Percentiles rank a stretch among this genome's conserved stretches.
phyloP scores from a whole-genome alignment of 2,888 invertebrate species.

The Noctua comes region DNA sequence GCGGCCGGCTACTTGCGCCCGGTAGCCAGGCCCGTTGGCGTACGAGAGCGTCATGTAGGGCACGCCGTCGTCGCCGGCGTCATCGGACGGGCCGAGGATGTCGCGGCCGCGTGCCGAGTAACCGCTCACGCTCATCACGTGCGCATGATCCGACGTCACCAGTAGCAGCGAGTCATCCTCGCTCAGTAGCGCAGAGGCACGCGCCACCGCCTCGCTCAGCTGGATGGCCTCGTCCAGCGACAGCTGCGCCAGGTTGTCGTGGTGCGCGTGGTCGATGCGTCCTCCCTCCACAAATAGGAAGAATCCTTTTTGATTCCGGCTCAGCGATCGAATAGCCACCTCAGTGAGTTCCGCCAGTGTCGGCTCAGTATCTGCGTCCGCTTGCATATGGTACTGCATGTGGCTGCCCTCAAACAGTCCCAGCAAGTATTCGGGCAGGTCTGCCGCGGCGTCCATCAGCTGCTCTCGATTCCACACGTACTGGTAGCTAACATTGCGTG shows the following conservation, averaged over 20 bases:
- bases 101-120: constrained; percentile 90
- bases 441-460: constrained; percentile 80
- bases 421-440: constrained; percentile 91
- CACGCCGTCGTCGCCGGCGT: constrained; percentile 84
- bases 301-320: constrained; percentile 92
- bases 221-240: constrained; percentile 93
- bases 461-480: constrained; percentile 91
- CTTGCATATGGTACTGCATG: constrained; percentile 92
- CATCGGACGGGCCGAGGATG: constrained; percentile 82
- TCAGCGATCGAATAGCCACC: constrained; percentile 93
- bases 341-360: constrained; percentile 87
- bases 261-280: constrained; percentile 93
- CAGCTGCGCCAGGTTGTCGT: constrained; percentile 89
- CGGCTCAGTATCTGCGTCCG: constrained; percentile 79
- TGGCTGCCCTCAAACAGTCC: constrained; percentile 92
- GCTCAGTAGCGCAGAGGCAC: constrained; percentile 82
- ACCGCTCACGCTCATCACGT: constrained; percentile 92
- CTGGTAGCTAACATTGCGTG: constrained; percentile 76
- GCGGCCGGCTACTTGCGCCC: constrained; percentile 74
- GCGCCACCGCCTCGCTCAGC: constrained; percentile 90
- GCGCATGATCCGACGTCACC: constrained; percentile 94
- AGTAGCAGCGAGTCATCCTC: constrained; percentile 93
- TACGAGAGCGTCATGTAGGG: constrained; percentile 92
- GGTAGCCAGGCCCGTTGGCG: constrained; percentile 92
- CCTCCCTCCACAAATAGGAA: constrained; percentile 94